Percentiles rank a stretch among this genome's conserved stretches.
Evolutionary conservation across 2,888 invertebrate species (phyloP).

Genomic region (Euzophera pinguis): DNA sequence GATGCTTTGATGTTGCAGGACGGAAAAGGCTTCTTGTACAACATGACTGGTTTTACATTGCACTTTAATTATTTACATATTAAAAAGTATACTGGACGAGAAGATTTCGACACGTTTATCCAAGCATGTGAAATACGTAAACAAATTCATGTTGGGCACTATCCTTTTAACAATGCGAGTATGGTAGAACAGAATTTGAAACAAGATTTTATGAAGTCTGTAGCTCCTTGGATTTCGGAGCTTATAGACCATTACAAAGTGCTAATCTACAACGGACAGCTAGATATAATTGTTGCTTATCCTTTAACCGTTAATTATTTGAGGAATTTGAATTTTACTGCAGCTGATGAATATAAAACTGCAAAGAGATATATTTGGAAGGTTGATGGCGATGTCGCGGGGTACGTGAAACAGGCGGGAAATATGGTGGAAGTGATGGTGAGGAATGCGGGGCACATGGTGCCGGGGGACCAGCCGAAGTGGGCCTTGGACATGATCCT

Average conservation of each 20-base stretch:
- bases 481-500: neutral
- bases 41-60: neutral
- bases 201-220: neutral
- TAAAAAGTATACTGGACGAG: too few relatives aligned
- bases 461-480: conserved; percentile 68
- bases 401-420: conserved; percentile 50
- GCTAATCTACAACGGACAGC: conserved; percentile 9
- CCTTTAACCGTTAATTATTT: conserved; percentile 6
- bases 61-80: neutral
- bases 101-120: neutral
- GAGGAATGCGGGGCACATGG: conserved; percentile 77
- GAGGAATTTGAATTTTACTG: neutral
- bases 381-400: neutral
- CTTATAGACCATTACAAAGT: neutral
- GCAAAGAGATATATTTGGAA: neutral
- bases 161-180: neutral
- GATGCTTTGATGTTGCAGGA: neutral
- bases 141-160: conserved; percentile 1
- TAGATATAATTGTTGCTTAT: conserved; percentile 11
- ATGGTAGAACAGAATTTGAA: neutral
- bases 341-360: conserved; percentile 26
- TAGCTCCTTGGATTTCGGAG: neutral
- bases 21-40: neutral
- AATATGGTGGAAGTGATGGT: conserved; percentile 67
- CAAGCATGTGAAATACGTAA: neutral